phyloP scores from a whole-genome alignment of 2,888 invertebrate species.

The Drosophila phalerata region DNA sequence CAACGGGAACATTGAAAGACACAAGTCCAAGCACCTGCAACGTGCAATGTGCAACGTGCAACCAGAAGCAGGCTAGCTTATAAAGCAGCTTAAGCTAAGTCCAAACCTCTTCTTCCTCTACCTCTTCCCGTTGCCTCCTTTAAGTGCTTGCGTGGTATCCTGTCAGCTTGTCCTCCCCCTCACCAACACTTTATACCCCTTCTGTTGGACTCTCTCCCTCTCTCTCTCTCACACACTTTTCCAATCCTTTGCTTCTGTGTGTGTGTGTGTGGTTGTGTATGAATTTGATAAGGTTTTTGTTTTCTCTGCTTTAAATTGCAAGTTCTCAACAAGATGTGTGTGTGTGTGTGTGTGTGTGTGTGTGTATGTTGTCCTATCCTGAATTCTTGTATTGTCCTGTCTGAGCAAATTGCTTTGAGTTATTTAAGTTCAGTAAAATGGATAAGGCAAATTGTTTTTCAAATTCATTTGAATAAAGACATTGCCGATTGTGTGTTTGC shows the following conservation, averaged over 20 bases:
- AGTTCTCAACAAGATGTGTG: slow-evolving; percentile 17
- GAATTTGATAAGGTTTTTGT: slow-evolving; percentile 71
- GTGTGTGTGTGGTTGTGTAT: slow-evolving; percentile 31
- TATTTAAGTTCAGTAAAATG: slow-evolving; percentile 55
- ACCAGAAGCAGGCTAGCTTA: slow-evolving; percentile 42
- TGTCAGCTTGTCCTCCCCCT: background rate
- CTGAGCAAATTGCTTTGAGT: slow-evolving; percentile 60
- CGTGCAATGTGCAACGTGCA: slow-evolving; percentile 18
- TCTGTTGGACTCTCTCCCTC: background rate
- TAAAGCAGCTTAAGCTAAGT: slow-evolving; percentile 52
- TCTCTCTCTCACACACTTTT: background rate
- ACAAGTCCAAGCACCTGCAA: slow-evolving; percentile 29
- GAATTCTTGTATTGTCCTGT: slow-evolving; percentile 10
- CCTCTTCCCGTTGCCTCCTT: background rate
- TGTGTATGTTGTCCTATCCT: slow-evolving; percentile 8
- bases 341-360: slow-evolving; percentile 7
- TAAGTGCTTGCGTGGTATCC: slow-evolving; percentile 18
- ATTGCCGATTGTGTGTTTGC: slow-evolving; percentile 6
- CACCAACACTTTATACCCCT: background rate
- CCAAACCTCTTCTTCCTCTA: background rate
- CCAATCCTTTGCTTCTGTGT: background rate
- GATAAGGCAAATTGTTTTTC: slow-evolving; percentile 40
- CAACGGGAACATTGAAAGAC: background rate
- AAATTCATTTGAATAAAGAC: slow-evolving; percentile 25
- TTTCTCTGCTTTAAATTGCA: slow-evolving; percentile 27